These are phyloP conservation scores for Lepisosteus oculatus DNA, from an alignment of 2,113 vertebrate species.

Conservation along the genomic window DNA sequence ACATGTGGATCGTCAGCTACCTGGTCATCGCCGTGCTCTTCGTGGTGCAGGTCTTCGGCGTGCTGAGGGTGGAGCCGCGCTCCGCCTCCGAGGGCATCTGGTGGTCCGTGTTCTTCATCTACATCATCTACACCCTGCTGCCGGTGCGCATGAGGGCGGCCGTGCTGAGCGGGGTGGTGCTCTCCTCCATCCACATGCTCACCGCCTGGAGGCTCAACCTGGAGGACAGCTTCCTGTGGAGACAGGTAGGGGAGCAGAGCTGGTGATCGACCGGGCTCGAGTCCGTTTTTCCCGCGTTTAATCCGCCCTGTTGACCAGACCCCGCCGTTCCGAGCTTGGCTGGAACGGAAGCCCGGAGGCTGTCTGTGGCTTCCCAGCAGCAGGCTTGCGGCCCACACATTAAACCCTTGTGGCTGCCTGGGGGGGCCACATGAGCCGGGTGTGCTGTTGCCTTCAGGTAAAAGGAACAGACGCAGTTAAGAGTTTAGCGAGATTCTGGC, in stretches of 20 bases:
- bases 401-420: too few relatives aligned
- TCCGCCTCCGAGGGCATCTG: conserved; percentile 87
- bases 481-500: too few relatives aligned
- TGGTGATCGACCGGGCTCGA: too few relatives aligned
- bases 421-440: too few relatives aligned
- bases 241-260: conserved; percentile 71
- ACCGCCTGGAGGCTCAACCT: conserved; percentile 85
- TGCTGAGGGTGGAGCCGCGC: conserved; percentile 74
- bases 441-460: too few relatives aligned
- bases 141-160: conserved; percentile 92
- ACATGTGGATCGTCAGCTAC: conserved; percentile 95
- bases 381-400: too few relatives aligned
- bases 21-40: conserved; percentile 82
- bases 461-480: too few relatives aligned
- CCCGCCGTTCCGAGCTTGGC: background rate
- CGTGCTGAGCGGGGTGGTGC: conserved; percentile 81
- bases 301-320: too few relatives aligned
- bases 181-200: conserved; percentile 81
- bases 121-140: conserved; percentile 93
- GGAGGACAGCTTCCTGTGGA: conserved; percentile 83
- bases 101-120: conserved; percentile 96
- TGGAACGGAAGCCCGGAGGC: too few relatives aligned
- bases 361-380: too few relatives aligned
- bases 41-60: conserved; percentile 79
- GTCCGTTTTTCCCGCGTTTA: too few relatives aligned